phyloP scores from a whole-genome alignment of 92 coral and sea anemone genomes.

The Paramuricea clavata region DNA sequence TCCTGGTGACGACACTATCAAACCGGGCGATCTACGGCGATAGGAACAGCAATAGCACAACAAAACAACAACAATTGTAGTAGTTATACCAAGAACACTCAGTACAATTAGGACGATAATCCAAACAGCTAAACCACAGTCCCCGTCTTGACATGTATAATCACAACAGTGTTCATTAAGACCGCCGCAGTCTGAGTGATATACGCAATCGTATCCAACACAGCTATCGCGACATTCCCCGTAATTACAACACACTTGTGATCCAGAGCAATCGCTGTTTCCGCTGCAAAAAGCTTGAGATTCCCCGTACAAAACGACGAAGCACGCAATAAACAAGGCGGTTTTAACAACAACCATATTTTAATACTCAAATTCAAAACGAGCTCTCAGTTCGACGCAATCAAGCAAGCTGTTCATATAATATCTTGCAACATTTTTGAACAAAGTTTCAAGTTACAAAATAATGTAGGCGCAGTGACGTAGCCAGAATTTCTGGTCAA shows the following conservation, averaged over 20 bases:
- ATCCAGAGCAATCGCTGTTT: neutral
- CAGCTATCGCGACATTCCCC: neutral
- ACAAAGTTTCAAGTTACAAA: too few species aligned
- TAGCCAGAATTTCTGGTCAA: too few species aligned
- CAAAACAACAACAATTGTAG: neutral
- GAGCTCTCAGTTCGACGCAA: neutral
- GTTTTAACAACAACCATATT: neutral
- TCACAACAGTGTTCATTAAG: conserved; percentile 18
- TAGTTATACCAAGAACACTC: neutral
- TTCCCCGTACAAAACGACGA: neutral
- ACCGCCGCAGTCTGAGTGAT: neutral
- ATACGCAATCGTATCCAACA: neutral
- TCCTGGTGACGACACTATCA: neutral
- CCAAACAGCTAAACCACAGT: neutral
- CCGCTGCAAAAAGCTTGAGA: neutral
- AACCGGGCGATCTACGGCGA: neutral
- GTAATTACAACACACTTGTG: neutral
- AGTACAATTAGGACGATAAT: neutral
- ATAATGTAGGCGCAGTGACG: too few species aligned
- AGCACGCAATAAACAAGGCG: neutral
- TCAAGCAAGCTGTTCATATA: too few species aligned
- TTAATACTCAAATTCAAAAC: neutral
- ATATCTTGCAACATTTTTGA: too few species aligned
- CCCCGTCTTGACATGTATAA: neutral
- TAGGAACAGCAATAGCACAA: neutral